phyloP scores from a whole-genome alignment of 1,140 invertebrate species.

The Doryteuthis pealeii region DNA sequence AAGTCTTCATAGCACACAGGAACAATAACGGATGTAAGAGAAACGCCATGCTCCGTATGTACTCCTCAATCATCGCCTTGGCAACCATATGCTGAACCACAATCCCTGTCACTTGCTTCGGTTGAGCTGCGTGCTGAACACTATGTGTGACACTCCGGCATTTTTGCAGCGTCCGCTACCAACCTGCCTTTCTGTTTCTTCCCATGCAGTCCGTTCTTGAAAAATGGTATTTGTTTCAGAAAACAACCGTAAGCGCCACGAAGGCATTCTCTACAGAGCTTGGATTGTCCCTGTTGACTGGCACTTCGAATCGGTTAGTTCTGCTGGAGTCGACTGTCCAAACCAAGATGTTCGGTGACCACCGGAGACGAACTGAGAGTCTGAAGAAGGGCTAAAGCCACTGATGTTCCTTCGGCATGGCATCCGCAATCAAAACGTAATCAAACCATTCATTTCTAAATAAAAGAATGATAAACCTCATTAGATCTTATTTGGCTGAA shows the following conservation, averaged over 20 bases:
- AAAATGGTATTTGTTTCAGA: constrained; percentile 43
- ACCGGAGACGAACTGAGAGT: too few relatives aligned
- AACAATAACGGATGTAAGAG: constrained; percentile 45
- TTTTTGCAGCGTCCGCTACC: constrained; percentile 47
- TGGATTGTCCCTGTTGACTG: constrained; percentile 20
- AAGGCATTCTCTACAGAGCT: constrained; percentile 33
- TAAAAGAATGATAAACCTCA: too few relatives aligned
- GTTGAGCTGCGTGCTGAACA: constrained; percentile 52
- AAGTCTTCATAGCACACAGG: constrained; percentile 52
- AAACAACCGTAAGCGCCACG: constrained; percentile 41
- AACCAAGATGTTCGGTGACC: too few relatives aligned
- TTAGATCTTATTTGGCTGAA: too few relatives aligned
- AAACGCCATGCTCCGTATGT: constrained; percentile 40
- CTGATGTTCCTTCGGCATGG: too few relatives aligned
- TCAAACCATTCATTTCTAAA: too few relatives aligned
- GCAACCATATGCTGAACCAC: constrained; percentile 48
- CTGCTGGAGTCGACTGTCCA: too few relatives aligned
- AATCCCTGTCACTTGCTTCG: constrained; percentile 36
- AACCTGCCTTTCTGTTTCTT: constrained; percentile 45
- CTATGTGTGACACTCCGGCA: constrained; percentile 40
- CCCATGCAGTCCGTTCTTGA: constrained; percentile 38
- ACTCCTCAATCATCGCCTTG: constrained; percentile 50
- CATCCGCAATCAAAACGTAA: too few relatives aligned
- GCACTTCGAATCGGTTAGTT: too few relatives aligned
- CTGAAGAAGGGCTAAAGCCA: too few relatives aligned